Base-by-base conservation (phyloP, 1,140 invertebrate genomes). In the Lineus longissimus region DNA sequence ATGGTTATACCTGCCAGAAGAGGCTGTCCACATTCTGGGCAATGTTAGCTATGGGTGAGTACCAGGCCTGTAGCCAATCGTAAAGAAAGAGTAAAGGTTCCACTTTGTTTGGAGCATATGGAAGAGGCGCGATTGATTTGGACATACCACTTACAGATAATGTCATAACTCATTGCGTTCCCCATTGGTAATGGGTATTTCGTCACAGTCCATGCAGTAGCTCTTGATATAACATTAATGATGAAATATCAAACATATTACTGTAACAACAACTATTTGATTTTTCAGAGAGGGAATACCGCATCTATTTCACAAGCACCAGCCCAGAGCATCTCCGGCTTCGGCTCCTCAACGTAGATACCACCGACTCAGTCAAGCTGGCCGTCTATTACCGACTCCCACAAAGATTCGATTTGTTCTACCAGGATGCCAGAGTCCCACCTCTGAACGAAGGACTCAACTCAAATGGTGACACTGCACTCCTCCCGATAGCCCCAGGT, bases 1-100 rank as follows among this genome's bases (percentile, higher is more conserved):
- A 61, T 29, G 77, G 79, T 13, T 82, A 82, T 54, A 79, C 80
- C 2, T 82, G 80, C 64, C 68, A 72, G 40, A 73, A 74, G 56
- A 66, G 80, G 23, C 45, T 82, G 1, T 81, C 78, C 9, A 75
- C 75, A 9, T 81, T 81, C 69, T 68, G 65, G 59, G 69, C 75
- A 15, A 55, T 82, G 54, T 74, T 81, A 4, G 69, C 68, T 9
- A 58, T 66, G 25, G 69, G 73, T 79, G 62, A 69, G 68, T 2
- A 2, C 15, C n/a, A n/a, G n/a, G n/a, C 15, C 15, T 36, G 15
- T 70, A 65, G 2, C 59, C 33, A 51, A 15, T 66, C 6, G n/a
- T n/a, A n/a, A n/a, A n/a, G n/a, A n/a, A n/a, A 30, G 54, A 41
- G 62, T 43, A 17, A n/a, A n/a, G n/a, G n/a, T n/a, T n/a, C n/a